These are phyloP conservation scores for Cisticola juncidis DNA, from an alignment of 2,113 vertebrate genomes.

Conservation along the genomic window DNA sequence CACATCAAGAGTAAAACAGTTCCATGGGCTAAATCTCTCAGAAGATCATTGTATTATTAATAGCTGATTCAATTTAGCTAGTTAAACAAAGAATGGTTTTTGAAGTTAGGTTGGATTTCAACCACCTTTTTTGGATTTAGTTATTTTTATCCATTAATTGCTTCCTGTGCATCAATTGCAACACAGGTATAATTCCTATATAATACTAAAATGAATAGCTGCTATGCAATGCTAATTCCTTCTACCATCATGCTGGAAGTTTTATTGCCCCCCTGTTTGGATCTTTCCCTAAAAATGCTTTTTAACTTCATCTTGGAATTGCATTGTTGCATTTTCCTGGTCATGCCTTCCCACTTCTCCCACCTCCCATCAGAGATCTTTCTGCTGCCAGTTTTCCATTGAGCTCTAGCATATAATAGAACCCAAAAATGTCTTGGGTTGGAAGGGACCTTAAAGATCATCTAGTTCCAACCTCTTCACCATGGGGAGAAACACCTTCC, in stretches of 20 bases:
- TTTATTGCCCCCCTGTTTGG: not conserved
- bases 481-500: rapidly evolving
- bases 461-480: not conserved
- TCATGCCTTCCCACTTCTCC: not conserved
- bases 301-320: not conserved
- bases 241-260: not conserved
- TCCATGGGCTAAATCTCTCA: constrained; percentile 8
- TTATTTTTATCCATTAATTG: constrained; percentile 31
- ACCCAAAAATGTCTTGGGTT: not conserved
- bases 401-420: not conserved
- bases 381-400: not conserved
- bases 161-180: not conserved
- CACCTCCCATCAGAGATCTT: not conserved
- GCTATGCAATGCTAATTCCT: not conserved
- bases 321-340: not conserved
- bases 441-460: not conserved
- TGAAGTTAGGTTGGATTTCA: constrained; percentile 36
- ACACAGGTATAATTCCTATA: not conserved
- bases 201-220: not conserved
- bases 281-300: not conserved
- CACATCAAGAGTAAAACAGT: constrained; percentile 32
- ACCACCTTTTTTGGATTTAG: not conserved
- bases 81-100: constrained; percentile 31
- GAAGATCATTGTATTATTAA: constrained; percentile 44
- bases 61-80: constrained; percentile 29